Base-by-base conservation (phyloP, 2,888 invertebrate genomes). In the Nowickia ferox region DNA sequence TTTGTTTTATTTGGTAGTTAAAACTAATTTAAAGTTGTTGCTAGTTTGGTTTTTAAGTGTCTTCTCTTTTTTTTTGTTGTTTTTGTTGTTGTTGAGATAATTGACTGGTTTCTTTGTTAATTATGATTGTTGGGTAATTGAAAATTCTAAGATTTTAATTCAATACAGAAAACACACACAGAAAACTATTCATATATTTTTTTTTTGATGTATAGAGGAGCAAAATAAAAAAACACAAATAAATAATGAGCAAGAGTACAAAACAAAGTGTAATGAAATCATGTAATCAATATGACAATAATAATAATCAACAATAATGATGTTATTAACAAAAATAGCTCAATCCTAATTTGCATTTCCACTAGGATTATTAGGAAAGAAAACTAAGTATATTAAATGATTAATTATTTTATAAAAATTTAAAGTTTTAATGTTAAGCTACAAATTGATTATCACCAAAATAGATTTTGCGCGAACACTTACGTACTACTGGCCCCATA, bases 401-500 rank as follows among this genome's bases (percentile, higher is more conserved):
- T 57, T 57, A 40, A 59, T 30, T 66, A 51, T 48, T 69, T 46
- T 59, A n/a, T 51, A 17, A 57, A 75, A n/a, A 57, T 57, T 65
- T 51, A 22, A 57, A 30, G 57, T 69, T 69, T 30, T 30, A 30
- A 30, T 22, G 6, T 72, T 42, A 53, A 68, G 53, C 83, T 87
- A 79, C 55, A 84, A 82, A 89, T 90, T 90, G 89, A 89, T 89
- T 89, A 90, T 90, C 89, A 90, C 91, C 91, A 91, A 92, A 91
- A 90, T 90, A 92, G 90, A 92, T 92, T 93, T 93, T 90, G 91
- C 91, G 91, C 93, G 92, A 93, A 93, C 91, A 92, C 93, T 93
- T 93, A 93, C 92, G 92, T 91, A 93, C 92, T 91, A 92, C 89
- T 91, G 93, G 92, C 93, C 92, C 93, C 92, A 91, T 93, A 88